Evolutionary conservation across 92 coral and sea anemone genomes (phyloP), one percentile per base, ranked within the genome.

Genomic region (Isaurus tuberculatus): DNA sequence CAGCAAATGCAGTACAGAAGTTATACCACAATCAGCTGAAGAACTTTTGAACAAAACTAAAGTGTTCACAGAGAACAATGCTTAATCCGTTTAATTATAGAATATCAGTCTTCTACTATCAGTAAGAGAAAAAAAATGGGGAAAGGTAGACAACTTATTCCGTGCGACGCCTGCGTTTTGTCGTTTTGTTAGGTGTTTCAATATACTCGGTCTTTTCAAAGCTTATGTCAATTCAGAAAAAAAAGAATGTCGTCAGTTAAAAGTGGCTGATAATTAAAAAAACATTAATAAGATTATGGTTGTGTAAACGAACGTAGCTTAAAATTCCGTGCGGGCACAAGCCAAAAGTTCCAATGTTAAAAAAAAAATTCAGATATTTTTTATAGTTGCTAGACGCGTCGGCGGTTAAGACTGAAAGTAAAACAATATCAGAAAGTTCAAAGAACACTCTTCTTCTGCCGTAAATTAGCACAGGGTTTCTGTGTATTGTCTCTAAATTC

Each of bases 361-460:
- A 72, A 40, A 7, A 51, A 36, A 30, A 51, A 74, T 53, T 19
- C 67, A 74, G 36, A 34, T 58, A 10, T n/a, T n/a, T n/a, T 19
- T 49, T 32, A 40, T 74, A 26, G 2, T 49, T 32, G 28, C 67
- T 1, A 34, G 69, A 4, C 82, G 70, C 82, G 70, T 77, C 58
- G 82, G 55, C 70, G 82, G 37, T 11, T n/a, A 28, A 36, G 23
- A 17, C 0, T 11, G n/a, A n/a, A n/a, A 26, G 4, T 13, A 9
- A 34, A 34, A 60, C 82, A 77, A 77, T 77, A 77, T 77, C 55
- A 58, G 32, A 40, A 58, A 32, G 14, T 22, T 77, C 43, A 20
- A 77, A 22, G 34, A 37, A 36, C 51, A 57, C 68, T 57, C 82
- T 61, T 77, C 49, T 48, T 77, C 55, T 9, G 17, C n/a, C 34